Evolutionary conservation across 1,140 invertebrate species (phyloP).

Genomic region (Capitella teleta): DNA sequence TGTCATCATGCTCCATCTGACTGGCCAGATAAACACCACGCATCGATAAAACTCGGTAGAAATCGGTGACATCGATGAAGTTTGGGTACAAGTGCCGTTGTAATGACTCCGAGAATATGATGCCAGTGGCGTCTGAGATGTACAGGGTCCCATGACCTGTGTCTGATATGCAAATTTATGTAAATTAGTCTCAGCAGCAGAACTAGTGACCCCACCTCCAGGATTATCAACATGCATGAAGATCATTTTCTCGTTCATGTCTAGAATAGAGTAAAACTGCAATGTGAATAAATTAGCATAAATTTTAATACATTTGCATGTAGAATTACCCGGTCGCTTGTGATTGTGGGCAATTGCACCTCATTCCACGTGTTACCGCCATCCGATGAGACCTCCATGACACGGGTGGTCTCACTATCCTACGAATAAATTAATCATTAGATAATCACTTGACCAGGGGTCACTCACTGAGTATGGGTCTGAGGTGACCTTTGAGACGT

Average conservation of each 20-base stretch:
- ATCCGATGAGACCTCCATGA: conserved; percentile 31
- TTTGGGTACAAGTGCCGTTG: conserved; percentile 36
- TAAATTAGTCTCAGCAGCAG: background rate
- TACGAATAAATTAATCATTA: too few relatives aligned
- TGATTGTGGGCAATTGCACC: conserved; percentile 29
- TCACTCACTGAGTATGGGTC: background rate
- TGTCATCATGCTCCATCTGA: conserved; percentile 32
- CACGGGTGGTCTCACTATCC: conserved; percentile 1
- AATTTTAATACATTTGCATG: background rate
- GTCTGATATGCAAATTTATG: conserved; percentile 15
- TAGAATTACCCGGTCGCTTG: conserved; percentile 24
- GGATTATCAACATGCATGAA: conserved; percentile 40
- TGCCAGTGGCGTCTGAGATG: conserved; percentile 31
- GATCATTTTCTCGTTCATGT: conserved; percentile 32
- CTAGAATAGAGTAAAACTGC: conserved; percentile 39
- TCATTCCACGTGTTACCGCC: conserved; percentile 26
- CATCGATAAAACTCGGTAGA: conserved; percentile 21
- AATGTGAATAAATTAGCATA: conserved; percentile 16
- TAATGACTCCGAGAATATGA: conserved; percentile 36
- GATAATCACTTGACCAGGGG: background rate
- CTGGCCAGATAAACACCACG: conserved; percentile 37
- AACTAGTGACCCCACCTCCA: conserved; percentile 25
- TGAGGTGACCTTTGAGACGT: background rate
- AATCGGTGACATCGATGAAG: conserved; percentile 34
- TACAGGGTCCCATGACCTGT: conserved; percentile 38